Percentiles rank a stretch among this genome's conserved stretches.
Evolutionary conservation across 1,140 invertebrate genomes (phyloP).

Genomic region (Drosophila dunni): DNA sequence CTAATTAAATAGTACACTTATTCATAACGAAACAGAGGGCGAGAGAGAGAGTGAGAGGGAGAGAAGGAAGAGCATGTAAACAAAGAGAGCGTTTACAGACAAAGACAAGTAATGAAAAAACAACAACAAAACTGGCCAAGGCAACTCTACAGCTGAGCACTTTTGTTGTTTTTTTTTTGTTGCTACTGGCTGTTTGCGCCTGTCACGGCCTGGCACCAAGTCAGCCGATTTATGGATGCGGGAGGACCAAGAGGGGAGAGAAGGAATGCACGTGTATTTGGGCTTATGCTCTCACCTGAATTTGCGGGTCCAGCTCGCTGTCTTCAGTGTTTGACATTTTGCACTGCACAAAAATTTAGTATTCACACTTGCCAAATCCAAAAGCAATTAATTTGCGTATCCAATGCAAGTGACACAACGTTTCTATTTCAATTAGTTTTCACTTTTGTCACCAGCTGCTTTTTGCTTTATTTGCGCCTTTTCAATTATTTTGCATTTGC

Average conservation of each 20-base stretch:
- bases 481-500: constrained; percentile 51
- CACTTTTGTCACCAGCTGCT: constrained; percentile 42
- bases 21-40: constrained; percentile 8
- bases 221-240: constrained; percentile 4
- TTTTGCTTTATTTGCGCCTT: constrained; percentile 31
- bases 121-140: constrained; percentile 57
- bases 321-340: constrained; percentile 77
- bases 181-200: constrained; percentile 16
- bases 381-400: constrained; percentile 13
- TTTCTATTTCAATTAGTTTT: constrained; percentile 46
- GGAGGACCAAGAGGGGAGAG: neutral
- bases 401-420: constrained; percentile 8
- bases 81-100: constrained; percentile 38
- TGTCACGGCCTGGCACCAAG: constrained; percentile 47
- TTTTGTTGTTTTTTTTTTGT: constrained; percentile 2
- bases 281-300: constrained; percentile 85
- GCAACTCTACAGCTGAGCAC: constrained; percentile 51
- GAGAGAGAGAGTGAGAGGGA: constrained; percentile 10
- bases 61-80: constrained; percentile 7
- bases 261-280: constrained; percentile 39
- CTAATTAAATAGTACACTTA: constrained; percentile 42
- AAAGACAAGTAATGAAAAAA: constrained; percentile 43
- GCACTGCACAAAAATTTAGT: constrained; percentile 39
- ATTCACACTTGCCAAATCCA: constrained; percentile 27
- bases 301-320: constrained; percentile 86